Percentiles rank a stretch among this genome's conserved stretches.
phyloP scores from a whole-genome alignment of 2,113 vertebrate genomes.

The Alligator mississippiensis region DNA sequence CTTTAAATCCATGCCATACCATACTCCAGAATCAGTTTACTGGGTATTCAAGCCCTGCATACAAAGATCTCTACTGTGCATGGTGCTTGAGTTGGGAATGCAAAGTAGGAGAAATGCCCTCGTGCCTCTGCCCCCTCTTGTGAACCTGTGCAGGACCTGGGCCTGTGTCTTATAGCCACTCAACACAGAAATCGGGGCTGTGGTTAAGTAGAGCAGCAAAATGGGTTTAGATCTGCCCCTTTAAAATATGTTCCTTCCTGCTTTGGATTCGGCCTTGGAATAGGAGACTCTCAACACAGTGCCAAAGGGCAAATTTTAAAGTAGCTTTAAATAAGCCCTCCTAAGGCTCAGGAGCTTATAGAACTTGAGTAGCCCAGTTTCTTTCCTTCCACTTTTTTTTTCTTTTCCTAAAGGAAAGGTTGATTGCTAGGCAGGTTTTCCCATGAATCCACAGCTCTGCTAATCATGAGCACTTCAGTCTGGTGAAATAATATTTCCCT shows the following conservation, averaged over 20 bases:
- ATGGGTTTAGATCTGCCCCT: neutral
- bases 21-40: neutral
- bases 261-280: slow-evolving; percentile 6
- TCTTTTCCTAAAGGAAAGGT: neutral
- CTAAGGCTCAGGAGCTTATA: slow-evolving; percentile 68
- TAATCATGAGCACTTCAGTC: slow-evolving; percentile 65
- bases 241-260: slow-evolving; percentile 23
- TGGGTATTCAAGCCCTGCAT: neutral
- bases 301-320: slow-evolving; percentile 76
- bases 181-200: neutral
- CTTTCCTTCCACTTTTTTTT: neutral
- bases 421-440: slow-evolving; percentile 63
- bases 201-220: neutral
- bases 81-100: accelerated
- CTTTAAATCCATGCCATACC: neutral
- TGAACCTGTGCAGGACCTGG: accelerated
- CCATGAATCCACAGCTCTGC: slow-evolving; percentile 42
- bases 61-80: neutral
- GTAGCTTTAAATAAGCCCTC: slow-evolving; percentile 73
- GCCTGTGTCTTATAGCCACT: neutral
- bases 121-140: neutral
- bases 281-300: slow-evolving; percentile 52
- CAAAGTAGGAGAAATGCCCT: neutral
- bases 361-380: slow-evolving; percentile 55
- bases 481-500: slow-evolving; percentile 63